Conservation (phyloP, 1,140 invertebrate species). For the Manduca sexta region DNA sequence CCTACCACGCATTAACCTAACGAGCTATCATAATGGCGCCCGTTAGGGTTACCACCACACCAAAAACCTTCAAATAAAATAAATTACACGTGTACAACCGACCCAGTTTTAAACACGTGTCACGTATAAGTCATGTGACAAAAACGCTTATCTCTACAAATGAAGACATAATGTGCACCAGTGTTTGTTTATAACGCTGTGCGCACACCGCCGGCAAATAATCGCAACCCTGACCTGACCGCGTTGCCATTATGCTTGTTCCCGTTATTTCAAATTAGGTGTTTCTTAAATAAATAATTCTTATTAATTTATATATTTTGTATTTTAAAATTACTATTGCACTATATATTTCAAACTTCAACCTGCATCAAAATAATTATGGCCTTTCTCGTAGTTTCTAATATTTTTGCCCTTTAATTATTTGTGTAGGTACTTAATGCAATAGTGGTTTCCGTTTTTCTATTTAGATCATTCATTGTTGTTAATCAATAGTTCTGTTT, state of each 20-base stretch:
- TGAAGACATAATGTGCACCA: constrained; percentile 14
- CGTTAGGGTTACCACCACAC: constrained; percentile 43
- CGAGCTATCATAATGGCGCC: constrained; percentile 59
- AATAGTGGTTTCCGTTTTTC: too few species aligned
- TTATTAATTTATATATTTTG: too few species aligned
- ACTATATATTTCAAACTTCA: too few species aligned
- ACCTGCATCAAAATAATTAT: too few species aligned
- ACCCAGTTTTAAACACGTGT: constrained; percentile 34
- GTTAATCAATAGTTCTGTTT: too few species aligned
- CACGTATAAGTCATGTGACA: constrained; percentile 31
- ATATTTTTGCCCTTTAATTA: too few species aligned
- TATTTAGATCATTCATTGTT: too few species aligned
- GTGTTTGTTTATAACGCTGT: neutral
- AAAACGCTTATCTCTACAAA: constrained; percentile 30
- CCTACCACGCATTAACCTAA: constrained; percentile 60
- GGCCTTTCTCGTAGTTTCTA: too few species aligned
- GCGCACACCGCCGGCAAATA: constrained; percentile 1
- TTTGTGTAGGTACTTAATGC: too few species aligned
- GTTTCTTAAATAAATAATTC: constrained; percentile 7
- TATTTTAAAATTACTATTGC: too few species aligned
- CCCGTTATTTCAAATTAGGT: constrained; percentile 10
- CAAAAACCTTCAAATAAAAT: constrained; percentile 55
- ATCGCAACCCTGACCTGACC: constrained; percentile 12
- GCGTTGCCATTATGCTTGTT: constrained; percentile 9
- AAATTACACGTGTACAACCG: constrained; percentile 45